Evolutionary conservation across 2,113 vertebrate genomes (phyloP), one percentile per base, ranked within the genome.

Genomic region (Chaetops frenatus): DNA sequence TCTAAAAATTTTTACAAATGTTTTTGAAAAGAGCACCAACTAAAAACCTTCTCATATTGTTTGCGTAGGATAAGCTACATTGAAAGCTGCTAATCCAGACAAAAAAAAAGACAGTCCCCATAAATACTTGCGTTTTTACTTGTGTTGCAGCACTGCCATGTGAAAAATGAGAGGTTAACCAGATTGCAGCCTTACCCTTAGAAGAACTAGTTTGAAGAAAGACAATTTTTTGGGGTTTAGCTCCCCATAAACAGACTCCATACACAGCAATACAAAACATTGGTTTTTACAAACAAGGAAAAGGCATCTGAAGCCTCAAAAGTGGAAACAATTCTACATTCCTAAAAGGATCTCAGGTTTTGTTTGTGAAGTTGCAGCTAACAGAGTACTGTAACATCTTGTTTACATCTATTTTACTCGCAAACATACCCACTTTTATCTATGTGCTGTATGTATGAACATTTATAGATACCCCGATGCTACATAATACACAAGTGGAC

Each of bases 391-490:
- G 42, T 25, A 64, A 65, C 62, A 53, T 61, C 50, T 44, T 79
- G 12, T 60, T 56, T 61, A 12, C 40, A 51, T 40, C 27, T 72
- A 47, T 27, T 80, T 94, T 73, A 50, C 51, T 81, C 19, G 61
- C 9, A 84, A 73, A 78, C 36, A 60, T 21, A 54, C 9, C 14
- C 45, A 54, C 11, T 69, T 22, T 20, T 23, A 47, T 8, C n/a
- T 36, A 44, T 0, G 1, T 69, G 33, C 4, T 21, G 7, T 25
- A 47, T 21, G 4, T 53, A 38, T 10, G 53, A 65, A 56, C 1
- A 1, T 65, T 66, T 62, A n/a, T 13, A 28, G 15, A 23, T 36
- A 85, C 6, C 27, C 9, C 51, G 73, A 80, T 35, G 16, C 22
- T 48, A 31, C 12, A 47, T 14, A 29, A 12, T 44, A 23, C 0